Base-by-base conservation (phyloP, 2,113 vertebrate genomes). In the Nothocercus julius region DNA sequence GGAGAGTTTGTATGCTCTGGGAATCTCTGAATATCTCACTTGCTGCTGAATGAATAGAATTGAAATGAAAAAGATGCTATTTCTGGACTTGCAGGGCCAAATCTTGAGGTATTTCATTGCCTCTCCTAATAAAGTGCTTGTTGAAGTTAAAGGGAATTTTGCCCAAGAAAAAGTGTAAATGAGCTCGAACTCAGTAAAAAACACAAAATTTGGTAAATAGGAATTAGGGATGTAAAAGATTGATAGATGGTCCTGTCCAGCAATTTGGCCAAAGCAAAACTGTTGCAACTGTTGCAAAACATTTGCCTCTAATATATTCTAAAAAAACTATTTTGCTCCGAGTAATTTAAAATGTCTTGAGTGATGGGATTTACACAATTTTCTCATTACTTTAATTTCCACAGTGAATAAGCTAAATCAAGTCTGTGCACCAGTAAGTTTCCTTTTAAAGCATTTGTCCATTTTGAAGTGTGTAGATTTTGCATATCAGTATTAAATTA, bases 401-500 rank as follows among this genome's bases (percentile, higher is more conserved):
- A 58, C 45, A 64, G 77, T 80, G 70, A 93, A 83, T 92, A 93
- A 91, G 85, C 74, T 49, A 80, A 81, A 85, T 94, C 90, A 70
- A 27, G 9, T 80, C 82, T 72, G 47, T 73, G 79, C 7, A 72
- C 67, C 30, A 68, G 40, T 82, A 90, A 47, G 78, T 97, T 97
- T 94, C 74, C 93, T 94, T 97, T 97, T 86, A 85, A 95, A 92
- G 34, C 63, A 87, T 69, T 82, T 90, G 82, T 93, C 92, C 87
- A 85, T 34, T 94, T 81, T 95, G 87, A 95, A 91, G 59, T 68
- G 38, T 47, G 91, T 92, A 92, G 40, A 34, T 88, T 94, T 95
- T 85, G 77, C 42, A 82, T 49, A 96, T 87, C 68, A 92, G 84
- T 93, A 96, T 96, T 93, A 94, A 97, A 97, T 97, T 96, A 93